Base-by-base conservation (phyloP, 2,797 vertebrate genomes). In the Rhyacichthys aspro region DNA sequence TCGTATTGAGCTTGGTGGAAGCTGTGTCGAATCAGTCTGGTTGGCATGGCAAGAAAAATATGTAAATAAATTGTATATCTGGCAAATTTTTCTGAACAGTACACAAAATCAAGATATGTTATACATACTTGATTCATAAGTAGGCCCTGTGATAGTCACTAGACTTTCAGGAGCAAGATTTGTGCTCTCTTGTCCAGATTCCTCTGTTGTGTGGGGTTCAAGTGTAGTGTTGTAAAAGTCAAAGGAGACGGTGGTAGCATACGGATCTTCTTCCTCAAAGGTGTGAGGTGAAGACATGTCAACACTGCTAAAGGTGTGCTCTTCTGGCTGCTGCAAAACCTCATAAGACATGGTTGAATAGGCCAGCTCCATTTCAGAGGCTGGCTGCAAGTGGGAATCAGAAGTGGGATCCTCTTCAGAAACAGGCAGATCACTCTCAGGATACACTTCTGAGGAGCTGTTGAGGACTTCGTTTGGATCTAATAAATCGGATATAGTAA, bases 391-490 rank as follows among this genome's bases (percentile, higher is more conserved):
- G 19, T 49, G 49, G 18, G 46, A 33, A 5, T 48, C 44, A 37
- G 42, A 36, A 23, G 75, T 70, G 55, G 62, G 70, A 55, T 79
- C 43, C 15, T 83, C 76, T 23, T 66, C 68, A 9, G 58, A 50
- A 58, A 72, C 70, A 0, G 70, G 63, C 33, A 67, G 48, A 3
- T 63, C 69, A 0, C 17, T 55, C 33, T 66, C 67, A 43, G 17
- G 34, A 33, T 70, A 59, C n/a, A 41, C 49, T 11, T 42, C 66
- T 10, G 56, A n/a, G 10, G 59, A 72, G 37, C 11, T 53, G 33
- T 34, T 43, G 33, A 70, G 53, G n/a, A 63, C n/a, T 19, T 82
- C 43, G 6, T 58, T 14, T 44, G 36, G n/a, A 14, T 68, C 62
- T 1, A n/a, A 36, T 11, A 38, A 19, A 38, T 23, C 16, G 1